Evolutionary conservation across 2,797 vertebrate species (phyloP).

Genomic region (Sphenodon punctatus): DNA sequence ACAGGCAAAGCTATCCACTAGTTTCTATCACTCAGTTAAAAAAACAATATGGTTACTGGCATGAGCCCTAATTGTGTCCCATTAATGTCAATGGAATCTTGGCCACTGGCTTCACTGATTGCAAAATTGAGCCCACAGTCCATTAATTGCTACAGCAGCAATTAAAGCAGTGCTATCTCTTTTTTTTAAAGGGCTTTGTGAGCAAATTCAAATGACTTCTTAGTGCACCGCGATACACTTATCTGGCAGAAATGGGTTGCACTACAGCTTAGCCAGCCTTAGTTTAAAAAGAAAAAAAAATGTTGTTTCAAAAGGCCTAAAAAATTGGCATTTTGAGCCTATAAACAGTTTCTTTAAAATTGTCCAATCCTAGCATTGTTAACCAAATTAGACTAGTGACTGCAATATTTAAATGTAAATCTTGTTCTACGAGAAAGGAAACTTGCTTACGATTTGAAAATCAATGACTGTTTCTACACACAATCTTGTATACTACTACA

Average conservation of each 20-base stretch:
- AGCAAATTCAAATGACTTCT: conserved; percentile 15
- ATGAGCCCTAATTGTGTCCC: too few relatives aligned
- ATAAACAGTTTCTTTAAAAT: conserved; percentile 79
- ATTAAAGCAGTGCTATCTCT: conserved; percentile 3
- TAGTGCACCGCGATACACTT: conserved; percentile 61
- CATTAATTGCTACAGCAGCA: conserved; percentile 9
- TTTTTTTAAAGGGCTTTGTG: conserved; percentile 59
- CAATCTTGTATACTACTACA: conserved; percentile 88
- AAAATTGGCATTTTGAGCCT: conserved; percentile 71
- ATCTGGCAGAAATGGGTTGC: conserved; percentile 64
- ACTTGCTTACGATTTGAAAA: conserved; percentile 77
- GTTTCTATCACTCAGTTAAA: neutral
- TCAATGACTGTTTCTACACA: conserved; percentile 87
- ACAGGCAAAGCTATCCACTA: conserved; percentile 19
- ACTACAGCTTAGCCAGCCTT: conserved; percentile 78
- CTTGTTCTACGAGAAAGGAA: conserved; percentile 80
- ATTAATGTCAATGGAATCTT: too few relatives aligned
- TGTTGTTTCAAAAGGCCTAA: conserved; percentile 71
- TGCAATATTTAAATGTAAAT: conserved; percentile 88
- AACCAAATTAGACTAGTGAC: conserved; percentile 90
- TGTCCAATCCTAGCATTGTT: conserved; percentile 83
- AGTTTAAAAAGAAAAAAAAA: conserved; percentile 49
- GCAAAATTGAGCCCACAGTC: too few relatives aligned
- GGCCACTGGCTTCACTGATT: neutral
- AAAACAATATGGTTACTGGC: rapidly evolving